These are phyloP conservation scores for Cromileptes altivelis DNA, from an alignment of 2,113 vertebrate genomes.

Conservation along the genomic window DNA sequence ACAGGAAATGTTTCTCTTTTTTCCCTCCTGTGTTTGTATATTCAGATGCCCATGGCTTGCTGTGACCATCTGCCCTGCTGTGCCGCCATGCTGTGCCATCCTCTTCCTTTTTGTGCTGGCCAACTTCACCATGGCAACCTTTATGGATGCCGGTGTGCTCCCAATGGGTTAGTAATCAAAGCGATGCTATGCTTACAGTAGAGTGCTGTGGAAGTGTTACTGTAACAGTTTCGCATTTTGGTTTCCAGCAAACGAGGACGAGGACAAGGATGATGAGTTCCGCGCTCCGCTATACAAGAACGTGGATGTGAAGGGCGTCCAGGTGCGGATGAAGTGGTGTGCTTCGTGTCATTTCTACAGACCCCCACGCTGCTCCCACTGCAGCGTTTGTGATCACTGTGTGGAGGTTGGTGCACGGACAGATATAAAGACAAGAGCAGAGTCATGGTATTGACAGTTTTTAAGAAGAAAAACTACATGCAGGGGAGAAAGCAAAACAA, in stretches of 20 bases:
- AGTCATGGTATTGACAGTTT: neutral
- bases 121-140: slow-evolving; percentile 99
- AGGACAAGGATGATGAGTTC: slow-evolving; percentile 90
- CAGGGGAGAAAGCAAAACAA: neutral
- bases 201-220: neutral
- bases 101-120: slow-evolving; percentile 96
- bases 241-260: slow-evolving; percentile 92
- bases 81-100: slow-evolving; percentile 94
- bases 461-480: neutral
- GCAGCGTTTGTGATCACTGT: slow-evolving; percentile 98
- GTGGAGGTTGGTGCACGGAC: slow-evolving; percentile 89
- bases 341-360: slow-evolving; percentile 97
- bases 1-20: slow-evolving; percentile 1
- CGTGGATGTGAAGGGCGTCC: slow-evolving; percentile 94
- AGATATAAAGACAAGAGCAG: neutral
- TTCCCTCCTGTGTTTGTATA: slow-evolving; percentile 14
- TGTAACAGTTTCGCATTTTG: neutral
- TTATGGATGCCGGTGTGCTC: slow-evolving; percentile 97
- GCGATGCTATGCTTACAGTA: neutral
- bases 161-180: slow-evolving; percentile 89
- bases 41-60: slow-evolving; percentile 96
- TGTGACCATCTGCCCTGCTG: slow-evolving; percentile 90
- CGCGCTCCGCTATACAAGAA: slow-evolving; percentile 97
- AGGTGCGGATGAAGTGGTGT: slow-evolving; percentile 99
- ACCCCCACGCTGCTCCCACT: slow-evolving; percentile 95